phyloP scores from a whole-genome alignment of 2,888 invertebrate genomes.

The Imbricaverruca yamaguchii region DNA sequence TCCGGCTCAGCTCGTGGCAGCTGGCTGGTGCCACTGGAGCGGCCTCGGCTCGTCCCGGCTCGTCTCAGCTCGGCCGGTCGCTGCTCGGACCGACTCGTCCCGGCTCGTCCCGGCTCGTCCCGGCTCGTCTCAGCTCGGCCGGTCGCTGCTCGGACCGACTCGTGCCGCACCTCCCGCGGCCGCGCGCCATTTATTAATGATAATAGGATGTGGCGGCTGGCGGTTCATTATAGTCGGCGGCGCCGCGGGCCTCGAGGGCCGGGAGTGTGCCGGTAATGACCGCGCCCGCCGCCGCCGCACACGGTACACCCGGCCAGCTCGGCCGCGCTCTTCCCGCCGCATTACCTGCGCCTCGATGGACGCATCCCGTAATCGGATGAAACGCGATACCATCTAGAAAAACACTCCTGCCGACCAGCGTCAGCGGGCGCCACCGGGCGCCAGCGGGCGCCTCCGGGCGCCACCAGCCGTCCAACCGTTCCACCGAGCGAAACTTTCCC shows the following conservation, averaged over 20 bases:
- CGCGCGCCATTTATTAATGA: constrained; percentile 3
- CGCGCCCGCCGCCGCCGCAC: not conserved
- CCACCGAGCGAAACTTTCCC: too few species aligned
- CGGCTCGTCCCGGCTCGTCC: not conserved
- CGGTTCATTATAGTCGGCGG: not conserved
- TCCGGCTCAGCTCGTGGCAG: too few species aligned
- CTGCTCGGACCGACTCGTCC: not conserved
- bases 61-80: too few species aligned
- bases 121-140: too few species aligned
- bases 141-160: not conserved
- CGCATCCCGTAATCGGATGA: not conserved
- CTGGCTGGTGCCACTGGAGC: too few species aligned
- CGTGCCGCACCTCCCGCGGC: not conserved
- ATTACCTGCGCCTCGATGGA: not conserved
- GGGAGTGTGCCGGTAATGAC: not conserved
- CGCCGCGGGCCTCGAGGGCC: not conserved
- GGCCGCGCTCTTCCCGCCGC: not conserved
- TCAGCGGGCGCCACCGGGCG: not conserved
- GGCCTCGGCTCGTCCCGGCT: too few species aligned
- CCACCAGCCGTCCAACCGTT: not conserved
- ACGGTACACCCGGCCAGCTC: not conserved
- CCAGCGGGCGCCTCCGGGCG: not conserved
- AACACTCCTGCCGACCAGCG: not conserved
- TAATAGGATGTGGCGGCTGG: not conserved
- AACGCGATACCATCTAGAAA: constrained; percentile 13